These are phyloP conservation scores for Leptestheria dahalacensis DNA, from an alignment of 1,140 invertebrate genomes.

Conservation along the genomic window DNA sequence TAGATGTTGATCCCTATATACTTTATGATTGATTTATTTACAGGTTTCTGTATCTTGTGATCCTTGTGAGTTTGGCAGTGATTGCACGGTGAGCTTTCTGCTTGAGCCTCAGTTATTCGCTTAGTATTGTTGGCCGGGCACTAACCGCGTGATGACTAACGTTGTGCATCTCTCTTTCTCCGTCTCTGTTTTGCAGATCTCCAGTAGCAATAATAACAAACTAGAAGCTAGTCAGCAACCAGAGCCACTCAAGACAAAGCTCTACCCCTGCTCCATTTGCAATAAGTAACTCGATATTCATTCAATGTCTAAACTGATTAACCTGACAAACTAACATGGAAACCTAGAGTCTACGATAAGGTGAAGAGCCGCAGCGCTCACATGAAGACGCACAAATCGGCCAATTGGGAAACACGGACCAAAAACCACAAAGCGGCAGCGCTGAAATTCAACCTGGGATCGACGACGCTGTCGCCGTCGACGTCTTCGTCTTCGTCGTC, in stretches of 20 bases:
- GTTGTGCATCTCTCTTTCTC: too few species aligned
- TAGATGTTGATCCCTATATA: too few species aligned
- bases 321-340: too few species aligned
- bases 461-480: background rate
- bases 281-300: background rate
- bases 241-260: background rate
- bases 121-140: background rate
- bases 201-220: background rate
- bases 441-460: background rate
- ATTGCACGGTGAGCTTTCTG: background rate
- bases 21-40: too few species aligned
- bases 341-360: slow-evolving; percentile 49
- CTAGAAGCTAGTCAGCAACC: background rate
- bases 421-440: background rate
- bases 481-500: background rate
- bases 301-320: too few species aligned
- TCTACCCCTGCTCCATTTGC: background rate
- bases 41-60: background rate
- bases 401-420: background rate
- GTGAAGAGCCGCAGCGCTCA: slow-evolving; percentile 94
- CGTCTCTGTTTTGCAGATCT: background rate
- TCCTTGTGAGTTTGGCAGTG: background rate
- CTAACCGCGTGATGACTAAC: background rate
- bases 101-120: background rate
- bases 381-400: slow-evolving; percentile 75